Base-by-base conservation (phyloP, 1,140 invertebrate species). In the Caerostris darwini region DNA sequence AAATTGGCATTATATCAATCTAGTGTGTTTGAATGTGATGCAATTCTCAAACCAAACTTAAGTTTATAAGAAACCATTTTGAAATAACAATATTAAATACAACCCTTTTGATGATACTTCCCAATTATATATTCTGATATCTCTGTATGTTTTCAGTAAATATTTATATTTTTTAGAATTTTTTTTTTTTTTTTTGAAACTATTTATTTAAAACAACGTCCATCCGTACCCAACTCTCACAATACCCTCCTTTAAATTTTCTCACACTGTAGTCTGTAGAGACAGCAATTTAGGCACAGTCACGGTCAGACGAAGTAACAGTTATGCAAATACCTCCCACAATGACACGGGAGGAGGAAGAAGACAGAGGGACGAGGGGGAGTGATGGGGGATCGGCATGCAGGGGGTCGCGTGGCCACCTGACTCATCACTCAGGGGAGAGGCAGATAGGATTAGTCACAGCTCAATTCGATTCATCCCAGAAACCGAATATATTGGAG, bases 391-490 rank as follows among this genome's bases (percentile, higher is more conserved):
- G 19, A 10, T 34, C 19, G 77, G 19, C 17, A 58, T 85, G 54
- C 56, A 50, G 56, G 92, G 92, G 34, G 64, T 19, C 50, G 19
- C 69, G 53, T 53, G 17, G 50, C 53, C 59, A 58, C 61, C 71
- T 94, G 93, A 94, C 34, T 94, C 93, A 94, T 90, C 87, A 89
- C 92, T 81, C 56, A 7, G 58, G 86, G 85, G 77, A 94, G 61
- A 89, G 67, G 86, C 50, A 71, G 85, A 89, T 94, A 69, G 88
- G 93, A 88, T 94, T 94, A 94, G 93, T 94, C 93, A 94, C 93
- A 87, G 77, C 77, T 83, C 87, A 89, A 89, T 77, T 87, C 83
- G 92, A 87, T 92, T 92, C 92, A 71, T 69, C 92, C n/a, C 17
- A 14, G 82, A 59, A 81, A 5, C 61, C 85, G 93, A 90, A 94